Conservation (phyloP, 64 coral and sea anemone genomes). For the Porites australiensis region DNA sequence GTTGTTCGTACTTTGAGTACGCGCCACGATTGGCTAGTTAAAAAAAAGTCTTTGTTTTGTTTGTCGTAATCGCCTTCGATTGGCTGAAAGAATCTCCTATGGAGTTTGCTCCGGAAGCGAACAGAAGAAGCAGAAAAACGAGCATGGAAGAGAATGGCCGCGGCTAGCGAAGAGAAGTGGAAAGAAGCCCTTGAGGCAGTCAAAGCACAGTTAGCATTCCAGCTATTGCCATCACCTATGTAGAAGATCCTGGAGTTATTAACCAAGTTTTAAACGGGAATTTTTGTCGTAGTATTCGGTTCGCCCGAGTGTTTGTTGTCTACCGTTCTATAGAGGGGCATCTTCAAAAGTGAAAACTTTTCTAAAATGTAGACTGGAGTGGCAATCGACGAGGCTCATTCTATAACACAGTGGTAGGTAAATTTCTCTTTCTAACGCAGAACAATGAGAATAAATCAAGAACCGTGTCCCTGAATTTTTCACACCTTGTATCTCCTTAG, state of each 20-base stretch:
- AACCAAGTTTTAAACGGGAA: conserved; percentile 48
- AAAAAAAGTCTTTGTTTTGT: too few relatives aligned
- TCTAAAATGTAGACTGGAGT: too few relatives aligned
- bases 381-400: conserved; percentile 8
- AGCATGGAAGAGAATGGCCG: too few relatives aligned
- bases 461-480: conserved; percentile 3
- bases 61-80: too few relatives aligned
- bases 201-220: not conserved
- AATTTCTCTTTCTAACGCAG: conserved; percentile 52
- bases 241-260: conserved; percentile 18
- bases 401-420: conserved; percentile 29
- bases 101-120: too few relatives aligned
- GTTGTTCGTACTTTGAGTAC: too few relatives aligned
- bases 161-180: too few relatives aligned
- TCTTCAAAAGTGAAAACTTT: too few relatives aligned
- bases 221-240: conserved; percentile 12
- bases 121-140: too few relatives aligned
- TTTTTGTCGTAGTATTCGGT: conserved; percentile 47
- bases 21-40: too few relatives aligned
- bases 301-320: conserved; percentile 63
- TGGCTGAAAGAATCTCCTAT: too few relatives aligned
- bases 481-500: not conserved
- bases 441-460: not conserved
- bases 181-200: too few relatives aligned
- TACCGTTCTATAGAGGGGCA: conserved; percentile 46